Base-by-base conservation (phyloP, 2,797 vertebrate genomes). In the Eulemur rubriventer region DNA sequence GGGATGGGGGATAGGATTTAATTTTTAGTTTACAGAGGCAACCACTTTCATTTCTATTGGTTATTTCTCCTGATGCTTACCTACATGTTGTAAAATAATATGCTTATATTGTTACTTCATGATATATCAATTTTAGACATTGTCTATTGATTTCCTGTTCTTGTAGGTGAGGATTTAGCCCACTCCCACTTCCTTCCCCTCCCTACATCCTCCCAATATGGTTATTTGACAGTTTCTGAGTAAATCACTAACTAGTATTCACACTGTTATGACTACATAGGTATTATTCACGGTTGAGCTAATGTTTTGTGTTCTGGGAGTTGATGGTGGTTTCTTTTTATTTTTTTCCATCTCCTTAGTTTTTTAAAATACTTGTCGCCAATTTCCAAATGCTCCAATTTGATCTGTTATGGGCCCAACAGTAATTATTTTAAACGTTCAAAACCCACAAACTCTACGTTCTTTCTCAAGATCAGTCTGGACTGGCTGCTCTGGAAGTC, bases 131-230 rank as follows among this genome's bases (percentile, higher is more conserved):
- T 41, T 87, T 84, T 48, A 87, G 35, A 50, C 72, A n/a, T 46
- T 83, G 17, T 17, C 38, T 59, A 69, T 17, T 63, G 80, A 87
- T 57, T 96, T 94, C 93, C 91, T 96, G 80, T 80, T 93, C 70
- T 84, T 46, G 55, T 61, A 79, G 76, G 30, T 57, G 52, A 93
- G 48, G 10, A 35, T 67, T 73, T 46, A 38, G 9, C 30, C 78
- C 43, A 57, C 69, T 83, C 33, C 43, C 55, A 79, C 75, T 87
- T 95, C 52, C 76, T 89, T 70, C 33, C 78, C 55, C 18, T 75
- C 48, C 85, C 22, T 24, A 5, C 22, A 35, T 35, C 79, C 89
- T 96, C 89, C 92, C 69, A 48, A 2, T 67, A 57, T 70, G 24
- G 80, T 87, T 81, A 41, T 9, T 91, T 57, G 48, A 85, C 57